Evolutionary conservation across 2,888 invertebrate species (phyloP).

Genomic region (Cheilosia grossa): DNA sequence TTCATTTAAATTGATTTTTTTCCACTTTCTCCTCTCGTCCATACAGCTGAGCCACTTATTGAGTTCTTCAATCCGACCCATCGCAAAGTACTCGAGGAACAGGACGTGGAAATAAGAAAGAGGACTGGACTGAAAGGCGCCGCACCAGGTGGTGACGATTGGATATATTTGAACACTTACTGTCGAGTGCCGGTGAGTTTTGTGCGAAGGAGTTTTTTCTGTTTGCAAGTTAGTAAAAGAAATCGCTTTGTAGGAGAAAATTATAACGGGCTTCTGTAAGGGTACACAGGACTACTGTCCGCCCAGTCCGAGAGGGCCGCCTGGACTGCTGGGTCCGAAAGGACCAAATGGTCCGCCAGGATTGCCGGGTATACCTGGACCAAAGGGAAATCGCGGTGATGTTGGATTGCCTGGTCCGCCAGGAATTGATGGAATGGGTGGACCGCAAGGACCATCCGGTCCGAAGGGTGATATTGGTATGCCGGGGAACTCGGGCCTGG

Average conservation of each 20-base stretch:
- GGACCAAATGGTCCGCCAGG: slow-evolving; percentile 85
- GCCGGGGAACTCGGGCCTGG: slow-evolving; percentile 89
- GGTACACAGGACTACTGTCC: slow-evolving; percentile 93
- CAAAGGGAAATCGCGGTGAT: slow-evolving; percentile 88
- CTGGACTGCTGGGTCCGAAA: slow-evolving; percentile 86
- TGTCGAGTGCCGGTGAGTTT: slow-evolving; percentile 91
- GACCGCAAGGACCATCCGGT: slow-evolving; percentile 80
- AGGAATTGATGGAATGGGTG: slow-evolving; percentile 84
- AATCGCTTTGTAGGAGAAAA: slow-evolving; percentile 87
- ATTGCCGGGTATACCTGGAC: slow-evolving; percentile 87
- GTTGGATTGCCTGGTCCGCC: slow-evolving; percentile 87
- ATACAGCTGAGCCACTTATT: slow-evolving; percentile 85
- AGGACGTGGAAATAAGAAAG: slow-evolving; percentile 86
- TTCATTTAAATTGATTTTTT: slow-evolving; percentile 55
- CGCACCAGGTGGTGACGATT: slow-evolving; percentile 89
- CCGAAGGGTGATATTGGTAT: slow-evolving; percentile 85
- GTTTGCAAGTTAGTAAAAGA: background rate
- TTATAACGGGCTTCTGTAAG: slow-evolving; percentile 92
- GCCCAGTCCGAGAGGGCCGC: slow-evolving; percentile 86
- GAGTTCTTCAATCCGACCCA: slow-evolving; percentile 90
- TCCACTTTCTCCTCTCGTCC: slow-evolving; percentile 1
- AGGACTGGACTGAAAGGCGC: slow-evolving; percentile 87
- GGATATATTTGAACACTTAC: slow-evolving; percentile 94
- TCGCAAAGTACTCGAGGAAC: slow-evolving; percentile 86
- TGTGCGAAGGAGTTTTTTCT: background rate